A percentile compares a stretch with the other conserved stretches of the same genome.
Conservation (phyloP, 2,113 vertebrate species). For the Plotosus lineatus region DNA sequence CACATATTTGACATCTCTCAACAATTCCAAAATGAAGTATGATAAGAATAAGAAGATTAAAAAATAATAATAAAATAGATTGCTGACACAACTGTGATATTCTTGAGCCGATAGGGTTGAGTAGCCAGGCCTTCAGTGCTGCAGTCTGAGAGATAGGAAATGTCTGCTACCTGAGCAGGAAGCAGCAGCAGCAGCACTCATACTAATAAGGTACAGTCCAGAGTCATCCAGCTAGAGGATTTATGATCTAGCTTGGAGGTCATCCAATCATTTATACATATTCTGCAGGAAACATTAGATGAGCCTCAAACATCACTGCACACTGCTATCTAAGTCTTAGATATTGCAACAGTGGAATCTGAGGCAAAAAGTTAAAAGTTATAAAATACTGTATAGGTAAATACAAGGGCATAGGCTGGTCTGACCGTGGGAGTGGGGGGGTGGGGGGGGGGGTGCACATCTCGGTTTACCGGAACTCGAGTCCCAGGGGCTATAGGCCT, state of each 20-base stretch:
- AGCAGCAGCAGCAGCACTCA: constrained; percentile 37
- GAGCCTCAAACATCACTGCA: constrained; percentile 29
- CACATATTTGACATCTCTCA: no score
- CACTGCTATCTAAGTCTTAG: constrained; percentile 26
- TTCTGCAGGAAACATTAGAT: constrained; percentile 37
- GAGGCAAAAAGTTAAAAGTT: constrained; percentile 11
- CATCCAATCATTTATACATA: constrained; percentile 44
- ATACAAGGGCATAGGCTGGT: background rate
- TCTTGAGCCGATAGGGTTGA: background rate
- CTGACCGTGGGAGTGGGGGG: no score
- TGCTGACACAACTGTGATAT: constrained; percentile 21
- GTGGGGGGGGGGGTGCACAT: no score
- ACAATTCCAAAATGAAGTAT: no score
- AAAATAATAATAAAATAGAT: background rate
- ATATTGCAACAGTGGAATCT: background rate
- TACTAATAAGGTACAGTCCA: constrained; percentile 45
- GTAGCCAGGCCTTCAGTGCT: constrained; percentile 1
- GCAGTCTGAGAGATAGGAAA: constrained; percentile 1
- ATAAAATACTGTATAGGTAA: constrained; percentile 21
- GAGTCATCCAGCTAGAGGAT: constrained; percentile 39
- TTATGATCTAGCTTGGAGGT: constrained; percentile 45
- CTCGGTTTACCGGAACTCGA: no score
- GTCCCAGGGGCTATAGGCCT: no score
- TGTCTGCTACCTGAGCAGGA: constrained; percentile 14
- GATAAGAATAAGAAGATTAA: no score